Percentiles rank a stretch among this genome's conserved stretches.
phyloP scores from a whole-genome alignment of 92 coral and sea anemone species.

The Zoanthus sansibaricus region DNA sequence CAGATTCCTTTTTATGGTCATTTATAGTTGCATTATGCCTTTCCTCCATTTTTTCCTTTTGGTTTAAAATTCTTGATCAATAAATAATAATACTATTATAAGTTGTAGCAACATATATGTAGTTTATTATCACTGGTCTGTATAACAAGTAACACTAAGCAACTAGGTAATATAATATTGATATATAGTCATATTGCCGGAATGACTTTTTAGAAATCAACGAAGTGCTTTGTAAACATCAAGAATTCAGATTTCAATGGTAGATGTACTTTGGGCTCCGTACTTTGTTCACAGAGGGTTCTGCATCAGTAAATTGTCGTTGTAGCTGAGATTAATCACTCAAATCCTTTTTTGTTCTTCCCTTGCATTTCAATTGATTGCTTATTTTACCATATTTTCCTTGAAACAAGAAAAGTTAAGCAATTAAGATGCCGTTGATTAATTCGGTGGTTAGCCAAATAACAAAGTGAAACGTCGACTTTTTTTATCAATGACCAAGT shows the following conservation, averaged over 20 bases:
- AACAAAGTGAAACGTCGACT: not conserved
- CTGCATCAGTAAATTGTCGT: not conserved
- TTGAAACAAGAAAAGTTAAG: not conserved
- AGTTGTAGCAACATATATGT: not conserved
- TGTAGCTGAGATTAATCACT: too few relatives aligned
- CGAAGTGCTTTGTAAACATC: not conserved
- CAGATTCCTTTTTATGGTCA: not conserved
- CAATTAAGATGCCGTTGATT: not conserved
- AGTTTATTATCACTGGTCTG: not conserved
- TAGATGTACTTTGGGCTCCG: not conserved
- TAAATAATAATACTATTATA: not conserved
- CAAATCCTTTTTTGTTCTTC: too few relatives aligned
- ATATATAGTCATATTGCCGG: too few relatives aligned
- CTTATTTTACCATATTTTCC: too few relatives aligned
- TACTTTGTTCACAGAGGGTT: not conserved
- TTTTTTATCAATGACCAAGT: not conserved
- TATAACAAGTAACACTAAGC: too few relatives aligned
- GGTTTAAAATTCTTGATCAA: not conserved
- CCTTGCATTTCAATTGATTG: too few relatives aligned
- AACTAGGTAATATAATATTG: too few relatives aligned
- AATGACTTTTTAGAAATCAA: not conserved
- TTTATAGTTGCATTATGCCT: not conserved
- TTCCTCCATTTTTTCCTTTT: slow-evolving; percentile 17
- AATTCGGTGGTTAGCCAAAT: not conserved
- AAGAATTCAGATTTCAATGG: not conserved